These are phyloP conservation scores for Dioctria rufipes DNA, from an alignment of 2,888 invertebrate genomes.

Conservation along the genomic window DNA sequence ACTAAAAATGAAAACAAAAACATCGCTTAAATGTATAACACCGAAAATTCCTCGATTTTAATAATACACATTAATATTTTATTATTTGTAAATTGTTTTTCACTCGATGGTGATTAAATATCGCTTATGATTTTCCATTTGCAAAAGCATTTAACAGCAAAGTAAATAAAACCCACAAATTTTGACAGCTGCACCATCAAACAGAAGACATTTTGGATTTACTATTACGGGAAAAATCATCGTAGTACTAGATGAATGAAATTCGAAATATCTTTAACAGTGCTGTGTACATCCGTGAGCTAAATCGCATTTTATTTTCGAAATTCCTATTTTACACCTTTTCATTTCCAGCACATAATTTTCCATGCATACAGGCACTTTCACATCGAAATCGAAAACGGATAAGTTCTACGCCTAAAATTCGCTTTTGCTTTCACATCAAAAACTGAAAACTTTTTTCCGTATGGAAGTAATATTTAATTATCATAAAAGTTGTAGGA, in stretches of 20 bases:
- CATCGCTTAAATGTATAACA: not conserved
- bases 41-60: not conserved
- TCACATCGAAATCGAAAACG: too few species aligned
- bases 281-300: not conserved
- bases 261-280: not conserved
- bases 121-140: not conserved
- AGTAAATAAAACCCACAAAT: slow-evolving; percentile 9
- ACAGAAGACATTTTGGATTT: slow-evolving; percentile 43
- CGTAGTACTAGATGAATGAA: slow-evolving; percentile 47
- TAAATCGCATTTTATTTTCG: not conserved
- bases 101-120: not conserved
- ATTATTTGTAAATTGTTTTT: not conserved
- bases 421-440: too few species aligned
- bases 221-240: slow-evolving; percentile 20
- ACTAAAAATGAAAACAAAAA: slow-evolving; percentile 48
- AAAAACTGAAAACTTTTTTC: too few species aligned
- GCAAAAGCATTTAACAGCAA: not conserved
- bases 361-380: too few species aligned
- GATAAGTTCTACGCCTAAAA: too few species aligned
- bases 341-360: too few species aligned
- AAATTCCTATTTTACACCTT: too few species aligned
- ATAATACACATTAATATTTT: not conserved
- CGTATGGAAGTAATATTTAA: too few species aligned
- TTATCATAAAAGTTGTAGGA: too few species aligned
- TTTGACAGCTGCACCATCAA: slow-evolving; percentile 22